Percentiles rank a stretch among this genome's conserved stretches.
Conservation (phyloP, 2,797 vertebrate genomes). For the Mus caroli region DNA sequence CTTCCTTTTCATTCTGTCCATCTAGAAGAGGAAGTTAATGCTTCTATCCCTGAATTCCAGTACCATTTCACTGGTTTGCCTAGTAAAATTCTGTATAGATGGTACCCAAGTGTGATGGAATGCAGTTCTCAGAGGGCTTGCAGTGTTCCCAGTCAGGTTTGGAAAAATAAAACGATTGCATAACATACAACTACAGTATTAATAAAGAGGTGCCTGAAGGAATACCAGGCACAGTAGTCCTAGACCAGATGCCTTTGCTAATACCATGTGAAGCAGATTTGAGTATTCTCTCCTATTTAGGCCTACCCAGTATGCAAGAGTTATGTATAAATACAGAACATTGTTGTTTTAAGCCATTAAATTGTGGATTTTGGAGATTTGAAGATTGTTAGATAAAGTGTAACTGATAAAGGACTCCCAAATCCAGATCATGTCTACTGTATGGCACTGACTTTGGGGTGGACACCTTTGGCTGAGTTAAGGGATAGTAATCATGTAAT, state of each 20-base stretch:
- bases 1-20: background rate
- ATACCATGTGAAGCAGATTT: background rate
- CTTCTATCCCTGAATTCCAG: background rate
- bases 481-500: background rate
- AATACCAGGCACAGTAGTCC: background rate
- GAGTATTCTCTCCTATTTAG: background rate
- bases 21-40: background rate
- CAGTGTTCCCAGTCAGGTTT: background rate
- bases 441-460: background rate
- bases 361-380: background rate
- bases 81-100: background rate
- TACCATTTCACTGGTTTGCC: background rate
- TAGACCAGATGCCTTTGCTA: background rate
- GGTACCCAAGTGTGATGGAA: background rate
- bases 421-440: background rate
- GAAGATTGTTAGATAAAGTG: background rate
- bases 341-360: background rate
- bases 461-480: background rate
- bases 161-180: background rate
- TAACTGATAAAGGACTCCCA: background rate
- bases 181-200: background rate
- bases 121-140: background rate
- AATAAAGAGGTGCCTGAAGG: background rate
- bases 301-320: background rate
- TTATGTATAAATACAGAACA: background rate